phyloP scores from a whole-genome alignment of 2,113 vertebrate species.

The Sphaerodactylus townsendi region DNA sequence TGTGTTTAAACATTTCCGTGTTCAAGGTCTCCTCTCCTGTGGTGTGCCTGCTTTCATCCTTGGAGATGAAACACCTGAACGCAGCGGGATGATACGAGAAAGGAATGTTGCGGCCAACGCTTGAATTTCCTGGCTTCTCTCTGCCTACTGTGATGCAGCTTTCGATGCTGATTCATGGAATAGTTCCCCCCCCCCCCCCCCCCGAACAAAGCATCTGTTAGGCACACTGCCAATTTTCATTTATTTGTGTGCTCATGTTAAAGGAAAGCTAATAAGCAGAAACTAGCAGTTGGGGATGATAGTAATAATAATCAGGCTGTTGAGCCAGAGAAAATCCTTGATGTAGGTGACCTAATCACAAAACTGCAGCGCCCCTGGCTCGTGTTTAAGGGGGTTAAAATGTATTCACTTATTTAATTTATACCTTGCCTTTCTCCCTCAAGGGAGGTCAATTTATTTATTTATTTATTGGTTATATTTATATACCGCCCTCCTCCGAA shows the following conservation, averaged over 20 bases:
- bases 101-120: not conserved
- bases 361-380: not conserved
- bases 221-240: no score
- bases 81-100: not conserved
- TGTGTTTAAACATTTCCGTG: conserved; percentile 3
- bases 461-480: no score
- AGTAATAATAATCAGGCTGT: no score
- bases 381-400: not conserved
- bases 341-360: not conserved
- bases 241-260: not conserved
- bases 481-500: no score
- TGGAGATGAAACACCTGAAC: conserved; percentile 16
- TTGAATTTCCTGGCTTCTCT: not conserved
- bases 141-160: not conserved
- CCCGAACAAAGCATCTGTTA: not conserved
- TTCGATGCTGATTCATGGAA: not conserved
- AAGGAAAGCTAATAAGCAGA: not conserved
- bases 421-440: no score
- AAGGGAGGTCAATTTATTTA: no score
- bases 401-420: not conserved
- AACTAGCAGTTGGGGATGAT: not conserved
- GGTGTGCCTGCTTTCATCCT: not conserved
- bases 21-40: not conserved
- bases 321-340: not conserved
- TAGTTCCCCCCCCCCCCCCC: no score